These are phyloP conservation scores for Siderastrea radians DNA, from an alignment of 92 coral and sea anemone species.

Conservation along the genomic window DNA sequence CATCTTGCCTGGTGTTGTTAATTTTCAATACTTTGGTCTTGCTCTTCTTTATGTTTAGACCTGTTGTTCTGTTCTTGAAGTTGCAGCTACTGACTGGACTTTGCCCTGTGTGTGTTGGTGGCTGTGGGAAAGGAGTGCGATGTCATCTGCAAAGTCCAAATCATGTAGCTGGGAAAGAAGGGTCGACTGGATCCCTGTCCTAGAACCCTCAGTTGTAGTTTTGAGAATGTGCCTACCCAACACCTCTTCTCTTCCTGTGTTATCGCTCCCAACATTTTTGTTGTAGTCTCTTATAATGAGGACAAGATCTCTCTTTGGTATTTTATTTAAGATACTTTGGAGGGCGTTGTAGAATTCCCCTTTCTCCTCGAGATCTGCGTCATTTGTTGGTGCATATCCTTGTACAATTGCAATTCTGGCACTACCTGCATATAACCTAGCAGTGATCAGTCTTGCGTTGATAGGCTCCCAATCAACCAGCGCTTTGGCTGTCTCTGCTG, in stretches of 20 bases:
- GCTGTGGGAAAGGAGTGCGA: constrained; percentile 31
- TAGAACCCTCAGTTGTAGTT: too few species aligned
- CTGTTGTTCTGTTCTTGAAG: constrained; percentile 29
- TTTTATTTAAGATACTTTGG: background rate
- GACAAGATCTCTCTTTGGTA: background rate
- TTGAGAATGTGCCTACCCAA: constrained; percentile 16
- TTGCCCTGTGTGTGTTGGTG: constrained; percentile 35
- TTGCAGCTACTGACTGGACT: constrained; percentile 26
- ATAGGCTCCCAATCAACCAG: too few species aligned
- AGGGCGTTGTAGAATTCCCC: background rate
- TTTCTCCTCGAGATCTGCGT: constrained; percentile 3
- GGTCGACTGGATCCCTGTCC: background rate
- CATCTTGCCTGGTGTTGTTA: background rate
- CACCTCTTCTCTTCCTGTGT: constrained; percentile 15
- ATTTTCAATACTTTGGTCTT: too few species aligned
- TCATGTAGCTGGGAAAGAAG: background rate
- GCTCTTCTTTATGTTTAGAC: constrained; percentile 23
- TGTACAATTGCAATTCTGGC: background rate
- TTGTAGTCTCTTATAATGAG: background rate
- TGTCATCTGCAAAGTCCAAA: constrained; percentile 19
- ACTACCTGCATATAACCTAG: too few species aligned
- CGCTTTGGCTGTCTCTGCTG: too few species aligned
- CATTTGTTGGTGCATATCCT: background rate
- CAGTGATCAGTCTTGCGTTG: background rate
- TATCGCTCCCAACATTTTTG: background rate